Conservation (phyloP, 2,888 invertebrate species). For the Cepaea hortensis region DNA sequence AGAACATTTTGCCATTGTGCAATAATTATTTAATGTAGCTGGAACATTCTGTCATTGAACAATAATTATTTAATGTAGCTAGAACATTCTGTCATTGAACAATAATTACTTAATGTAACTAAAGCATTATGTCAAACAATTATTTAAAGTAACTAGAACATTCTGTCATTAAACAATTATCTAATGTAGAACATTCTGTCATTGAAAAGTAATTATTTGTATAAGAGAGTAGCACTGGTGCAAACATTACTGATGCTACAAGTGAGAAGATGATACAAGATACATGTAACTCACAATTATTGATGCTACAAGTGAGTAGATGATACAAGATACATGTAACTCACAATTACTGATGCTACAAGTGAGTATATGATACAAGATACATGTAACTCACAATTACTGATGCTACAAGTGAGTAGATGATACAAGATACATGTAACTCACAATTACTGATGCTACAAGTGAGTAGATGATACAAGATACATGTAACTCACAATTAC, state of each 20-base stretch:
- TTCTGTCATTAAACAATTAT: neutral
- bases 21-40: neutral
- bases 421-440: slow-evolving; percentile 40
- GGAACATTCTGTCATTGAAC: neutral
- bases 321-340: slow-evolving; percentile 40
- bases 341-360: slow-evolving; percentile 80
- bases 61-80: neutral
- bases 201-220: neutral
- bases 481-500: slow-evolving; percentile 80
- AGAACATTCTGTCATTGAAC: neutral
- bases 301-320: neutral
- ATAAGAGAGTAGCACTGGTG: too few relatives aligned
- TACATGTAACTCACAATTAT: slow-evolving; percentile 80
- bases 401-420: neutral
- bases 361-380: neutral
- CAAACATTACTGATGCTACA: too few relatives aligned
- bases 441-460: slow-evolving; percentile 80
- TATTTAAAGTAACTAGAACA: neutral
- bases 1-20: neutral
- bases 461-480: neutral
- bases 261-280: neutral
- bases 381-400: slow-evolving; percentile 80
- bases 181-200: neutral
- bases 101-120: neutral
- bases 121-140: neutral